Base-by-base conservation (phyloP, 2,113 vertebrate genomes). In the Ceyx margarethae region DNA sequence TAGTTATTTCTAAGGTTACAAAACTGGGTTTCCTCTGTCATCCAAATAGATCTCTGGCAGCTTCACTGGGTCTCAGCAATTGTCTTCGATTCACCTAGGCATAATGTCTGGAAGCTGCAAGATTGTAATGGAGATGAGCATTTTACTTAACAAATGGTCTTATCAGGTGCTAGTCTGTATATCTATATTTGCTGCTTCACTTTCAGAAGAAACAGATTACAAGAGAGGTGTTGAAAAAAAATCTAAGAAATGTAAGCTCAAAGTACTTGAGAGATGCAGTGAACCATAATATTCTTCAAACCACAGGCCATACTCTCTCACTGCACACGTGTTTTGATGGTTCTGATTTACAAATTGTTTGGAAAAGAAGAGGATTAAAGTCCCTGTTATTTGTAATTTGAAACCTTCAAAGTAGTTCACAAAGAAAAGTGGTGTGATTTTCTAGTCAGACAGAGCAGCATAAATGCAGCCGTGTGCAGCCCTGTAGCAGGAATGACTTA, bases 281-380 rank as follows among this genome's bases (percentile, higher is more conserved):
- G 87, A 95, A 96, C 81, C 54, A 79, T 79, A 76, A 77, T 9
- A 10, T 93, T 92, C 40, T 56, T 45, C 76, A 95, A 93, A 89
- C 46, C 76, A 89, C 62, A 89, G 83, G 91, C 87, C 40, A 17
- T 60, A 50, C 82, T 74, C 91, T 83, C 79, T 72, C 88, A 57
- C 40, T 91, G 76, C n/a, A 91, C 15, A 2, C 37, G 65, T 75
- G 67, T 81, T 93, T 92, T 74, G 90, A 96, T 91, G 90, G 81
- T 46, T 65, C 85, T 95, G 95, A 97, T 95, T 89, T 93, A 92
- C 96, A 96, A 97, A 94, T 95, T 90, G 91, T 90, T 93, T 91
- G 69, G 82, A 95, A 95, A 92, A 94, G 80, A 74, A 81, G 51
- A 90, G 92, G 81, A 93, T 95, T 92, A 81, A 95, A 77, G 76